phyloP scores from a whole-genome alignment of 2,888 invertebrate genomes.

The Ochropleura leucogaster region DNA sequence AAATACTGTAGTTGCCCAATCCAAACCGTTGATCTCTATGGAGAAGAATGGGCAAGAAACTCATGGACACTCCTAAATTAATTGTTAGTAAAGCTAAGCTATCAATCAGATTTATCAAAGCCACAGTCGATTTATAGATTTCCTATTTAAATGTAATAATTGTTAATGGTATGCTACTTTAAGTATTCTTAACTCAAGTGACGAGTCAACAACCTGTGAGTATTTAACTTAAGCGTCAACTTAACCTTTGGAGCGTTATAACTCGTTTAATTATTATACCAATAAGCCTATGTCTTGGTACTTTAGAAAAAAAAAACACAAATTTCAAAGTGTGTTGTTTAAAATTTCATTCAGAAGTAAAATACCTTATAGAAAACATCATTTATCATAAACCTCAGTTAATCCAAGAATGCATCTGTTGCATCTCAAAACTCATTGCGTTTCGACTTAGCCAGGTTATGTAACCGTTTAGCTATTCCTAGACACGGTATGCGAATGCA shows the following conservation, averaged over 20 bases:
- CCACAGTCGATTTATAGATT: background rate
- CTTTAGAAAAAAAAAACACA: too few species aligned
- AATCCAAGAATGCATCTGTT: slow-evolving; percentile 12
- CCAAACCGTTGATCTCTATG: too few species aligned
- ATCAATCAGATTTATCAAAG: too few species aligned
- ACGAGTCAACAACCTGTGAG: slow-evolving; percentile 27
- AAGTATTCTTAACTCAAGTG: background rate
- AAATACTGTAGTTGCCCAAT: too few species aligned
- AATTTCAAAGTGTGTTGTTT: too few species aligned
- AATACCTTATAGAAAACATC: too few species aligned
- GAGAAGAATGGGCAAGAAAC: too few species aligned
- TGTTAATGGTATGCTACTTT: background rate
- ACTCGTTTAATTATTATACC: slow-evolving; percentile 5
- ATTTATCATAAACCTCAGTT: background rate
- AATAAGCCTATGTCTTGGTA: slow-evolving; percentile 8
- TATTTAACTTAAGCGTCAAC: slow-evolving; percentile 4
- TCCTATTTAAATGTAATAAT: background rate
- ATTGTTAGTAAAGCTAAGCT: too few species aligned
- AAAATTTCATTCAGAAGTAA: too few species aligned
- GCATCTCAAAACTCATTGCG: slow-evolving; percentile 11
- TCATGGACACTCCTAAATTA: too few species aligned
- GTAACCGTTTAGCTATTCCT: slow-evolving; percentile 42
- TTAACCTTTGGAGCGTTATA: slow-evolving; percentile 24
- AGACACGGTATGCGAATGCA: slow-evolving; percentile 14
- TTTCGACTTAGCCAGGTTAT: background rate